Evolutionary conservation across 2,797 vertebrate species (phyloP).

Genomic region (Rhinoraja longicauda): DNA sequence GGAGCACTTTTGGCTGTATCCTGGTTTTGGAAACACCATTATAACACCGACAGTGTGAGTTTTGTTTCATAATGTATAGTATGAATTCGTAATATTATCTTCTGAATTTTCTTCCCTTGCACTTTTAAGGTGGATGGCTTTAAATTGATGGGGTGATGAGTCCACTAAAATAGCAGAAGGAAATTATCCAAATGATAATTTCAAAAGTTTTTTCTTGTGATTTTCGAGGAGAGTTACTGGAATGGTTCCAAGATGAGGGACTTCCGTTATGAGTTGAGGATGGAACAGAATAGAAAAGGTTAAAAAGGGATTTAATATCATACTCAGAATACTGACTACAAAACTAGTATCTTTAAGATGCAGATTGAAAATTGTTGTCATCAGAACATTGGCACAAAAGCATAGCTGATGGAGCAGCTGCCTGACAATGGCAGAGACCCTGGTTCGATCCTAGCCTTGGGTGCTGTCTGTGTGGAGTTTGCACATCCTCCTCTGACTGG

Average conservation of each 20-base stretch:
- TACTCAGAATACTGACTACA: background rate
- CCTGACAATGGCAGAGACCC: too few relatives aligned
- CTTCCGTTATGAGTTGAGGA: background rate
- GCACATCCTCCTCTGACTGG: too few relatives aligned
- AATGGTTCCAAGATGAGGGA: background rate
- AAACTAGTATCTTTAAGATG: too few relatives aligned
- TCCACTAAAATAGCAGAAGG: background rate
- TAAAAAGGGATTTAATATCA: background rate
- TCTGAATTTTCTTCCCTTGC: background rate
- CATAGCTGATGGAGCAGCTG: too few relatives aligned
- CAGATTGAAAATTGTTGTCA: too few relatives aligned
- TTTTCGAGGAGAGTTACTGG: background rate
- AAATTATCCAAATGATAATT: background rate
- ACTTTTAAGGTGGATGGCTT: background rate
- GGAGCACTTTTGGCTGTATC: background rate
- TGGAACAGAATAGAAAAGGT: background rate
- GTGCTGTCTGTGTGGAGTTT: too few relatives aligned
- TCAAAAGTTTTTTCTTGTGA: background rate
- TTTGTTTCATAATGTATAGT: background rate
- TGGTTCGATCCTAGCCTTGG: too few relatives aligned
- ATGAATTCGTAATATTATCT: background rate
- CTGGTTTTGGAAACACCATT: background rate
- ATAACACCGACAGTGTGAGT: background rate
- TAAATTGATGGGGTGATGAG: background rate
- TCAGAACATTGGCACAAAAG: too few relatives aligned